A percentile compares a stretch with the other conserved stretches of the same genome.
These are phyloP conservation scores for Calvadosia cruxmelitensis DNA, from an alignment of 30 jellyfish, hydroid and myxozoan species.

Conservation along the genomic window DNA sequence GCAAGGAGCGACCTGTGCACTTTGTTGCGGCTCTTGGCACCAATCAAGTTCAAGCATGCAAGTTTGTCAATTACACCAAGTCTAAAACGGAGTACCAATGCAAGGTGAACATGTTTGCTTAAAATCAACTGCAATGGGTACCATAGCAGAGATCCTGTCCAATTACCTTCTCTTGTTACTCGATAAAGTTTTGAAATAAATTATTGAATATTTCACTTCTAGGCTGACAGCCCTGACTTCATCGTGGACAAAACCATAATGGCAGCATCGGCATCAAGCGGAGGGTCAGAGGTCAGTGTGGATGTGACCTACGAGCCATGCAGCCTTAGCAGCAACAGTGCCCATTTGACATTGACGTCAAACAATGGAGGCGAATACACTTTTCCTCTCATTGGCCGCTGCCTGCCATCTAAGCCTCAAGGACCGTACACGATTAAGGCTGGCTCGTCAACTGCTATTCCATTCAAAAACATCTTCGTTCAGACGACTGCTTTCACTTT, in stretches of 20 bases:
- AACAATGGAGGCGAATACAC: constrained; percentile 82
- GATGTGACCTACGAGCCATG: constrained; percentile 96
- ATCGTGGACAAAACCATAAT: constrained; percentile 71
- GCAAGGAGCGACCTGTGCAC: constrained; percentile 82
- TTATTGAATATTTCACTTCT: background rate
- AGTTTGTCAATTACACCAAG: constrained; percentile 66
- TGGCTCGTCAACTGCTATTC: constrained; percentile 62
- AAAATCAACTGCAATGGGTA: background rate
- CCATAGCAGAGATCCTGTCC: background rate
- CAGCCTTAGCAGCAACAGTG: constrained; percentile 54
- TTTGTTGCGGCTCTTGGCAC: constrained; percentile 79
- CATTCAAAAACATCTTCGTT: constrained; percentile 77
- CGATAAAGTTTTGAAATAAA: background rate
- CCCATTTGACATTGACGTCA: constrained; percentile 46
- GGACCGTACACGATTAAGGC: constrained; percentile 95
- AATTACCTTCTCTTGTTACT: no score
- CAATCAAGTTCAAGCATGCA: constrained; percentile 73
- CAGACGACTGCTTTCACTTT: constrained; percentile 82
- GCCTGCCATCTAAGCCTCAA: constrained; percentile 83
- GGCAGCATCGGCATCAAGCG: constrained; percentile 95
- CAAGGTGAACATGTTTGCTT: constrained; percentile 37
- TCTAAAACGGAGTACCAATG: constrained; percentile 71
- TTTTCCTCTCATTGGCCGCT: constrained; percentile 88
- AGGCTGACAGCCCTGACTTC: constrained; percentile 78
- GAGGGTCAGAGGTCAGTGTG: constrained; percentile 90